A percentile compares a stretch with the other conserved stretches of the same genome.
These are phyloP conservation scores for Cacatua alba DNA, from an alignment of 2,113 vertebrate species.

Conservation along the genomic window DNA sequence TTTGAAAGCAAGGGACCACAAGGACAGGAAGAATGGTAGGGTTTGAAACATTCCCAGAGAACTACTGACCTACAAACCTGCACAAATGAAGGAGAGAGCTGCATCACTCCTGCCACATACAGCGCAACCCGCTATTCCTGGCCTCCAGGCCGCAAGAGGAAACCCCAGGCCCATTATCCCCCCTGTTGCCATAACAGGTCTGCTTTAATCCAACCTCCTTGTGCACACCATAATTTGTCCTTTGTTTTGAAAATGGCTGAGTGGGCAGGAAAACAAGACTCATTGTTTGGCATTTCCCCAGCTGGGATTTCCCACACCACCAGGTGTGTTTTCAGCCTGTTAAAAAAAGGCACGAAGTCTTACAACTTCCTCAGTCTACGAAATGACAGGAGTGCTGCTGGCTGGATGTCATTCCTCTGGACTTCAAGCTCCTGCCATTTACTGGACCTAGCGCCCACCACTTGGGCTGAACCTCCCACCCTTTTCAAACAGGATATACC, in stretches of 20 bases:
- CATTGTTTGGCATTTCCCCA: neutral
- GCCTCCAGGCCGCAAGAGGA: neutral
- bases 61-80: neutral
- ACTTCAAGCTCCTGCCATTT: neutral
- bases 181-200: neutral
- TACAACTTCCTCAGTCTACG: neutral
- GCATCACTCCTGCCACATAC: neutral
- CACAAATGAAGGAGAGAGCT: fast-evolving
- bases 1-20: neutral
- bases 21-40: neutral
- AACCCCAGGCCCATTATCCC: neutral
- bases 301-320: neutral
- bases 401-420: neutral
- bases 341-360: neutral
- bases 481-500: neutral
- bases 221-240: neutral
- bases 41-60: neutral
- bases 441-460: no score
- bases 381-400: neutral
- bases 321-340: neutral
- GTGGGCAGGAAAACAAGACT: neutral
- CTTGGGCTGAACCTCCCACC: fast-evolving
- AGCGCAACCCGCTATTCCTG: neutral
- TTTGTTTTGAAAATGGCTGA: neutral
- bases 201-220: neutral